phyloP scores from a whole-genome alignment of 1,140 invertebrate species.

The Hermetia illucens region DNA sequence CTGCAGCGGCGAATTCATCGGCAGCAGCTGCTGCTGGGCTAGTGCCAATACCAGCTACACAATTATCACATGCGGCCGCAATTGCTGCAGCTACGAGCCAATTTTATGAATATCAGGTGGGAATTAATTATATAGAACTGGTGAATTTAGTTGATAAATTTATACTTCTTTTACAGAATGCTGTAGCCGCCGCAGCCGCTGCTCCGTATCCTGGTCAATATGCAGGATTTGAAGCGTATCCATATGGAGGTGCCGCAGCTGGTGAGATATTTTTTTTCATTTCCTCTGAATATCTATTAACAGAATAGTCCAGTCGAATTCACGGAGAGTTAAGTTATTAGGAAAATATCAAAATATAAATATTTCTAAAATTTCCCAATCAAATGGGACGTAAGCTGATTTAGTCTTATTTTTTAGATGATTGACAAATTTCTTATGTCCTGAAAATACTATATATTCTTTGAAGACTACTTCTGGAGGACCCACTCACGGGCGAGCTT shows the following conservation, averaged over 20 bases:
- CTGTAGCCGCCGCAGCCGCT: constrained; percentile 42
- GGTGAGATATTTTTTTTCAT: constrained; percentile 12
- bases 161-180: constrained; percentile 6
- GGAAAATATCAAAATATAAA: neutral
- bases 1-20: constrained; percentile 36
- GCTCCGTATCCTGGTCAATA: constrained; percentile 53
- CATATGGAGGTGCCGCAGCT: constrained; percentile 45
- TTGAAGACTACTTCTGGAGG: too few species aligned
- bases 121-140: neutral
- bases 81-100: constrained; percentile 54
- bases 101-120: constrained; percentile 56
- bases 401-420: too few species aligned
- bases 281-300: constrained; percentile 8
- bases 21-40: constrained; percentile 32
- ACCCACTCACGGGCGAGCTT: too few species aligned
- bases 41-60: constrained; percentile 45
- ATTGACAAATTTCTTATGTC: too few species aligned
- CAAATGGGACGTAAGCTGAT: too few species aligned
- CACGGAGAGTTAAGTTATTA: too few species aligned
- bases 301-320: constrained; percentile 5
- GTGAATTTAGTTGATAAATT: neutral
- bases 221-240: constrained; percentile 53
- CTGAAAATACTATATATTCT: too few species aligned
- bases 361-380: too few species aligned
- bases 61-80: constrained; percentile 54